Base-by-base conservation (phyloP, 2,797 vertebrate genomes). In the Myripristis murdjan region DNA sequence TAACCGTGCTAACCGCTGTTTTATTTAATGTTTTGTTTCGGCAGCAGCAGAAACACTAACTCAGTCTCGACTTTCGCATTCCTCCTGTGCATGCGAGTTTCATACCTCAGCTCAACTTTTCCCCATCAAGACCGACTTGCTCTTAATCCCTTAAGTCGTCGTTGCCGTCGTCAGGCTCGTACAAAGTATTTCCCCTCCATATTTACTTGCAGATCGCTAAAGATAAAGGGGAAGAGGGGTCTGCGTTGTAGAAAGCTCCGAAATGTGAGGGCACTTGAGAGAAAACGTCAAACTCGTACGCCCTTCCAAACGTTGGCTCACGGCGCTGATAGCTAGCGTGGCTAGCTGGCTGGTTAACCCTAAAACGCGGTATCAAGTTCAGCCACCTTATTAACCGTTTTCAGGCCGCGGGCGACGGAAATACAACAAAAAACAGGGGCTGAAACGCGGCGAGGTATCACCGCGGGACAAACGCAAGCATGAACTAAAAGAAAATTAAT, bases 21-120 rank as follows among this genome's bases (percentile, higher is more conserved):
- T 71, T 11, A n/a, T 9, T 37, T 37, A 6, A 48, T 11, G 0
- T n/a, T 54, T n/a, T 68, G 20, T 77, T 35, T 62, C 33, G 46
- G 26, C 26, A 22, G 67, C 14, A 52, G 41, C 23, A 53, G 4
- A 46, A 65, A 58, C 56, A 14, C 56, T 9, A 71, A 76, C 48
- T 66, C 43, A 73, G 60, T 59, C 33, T 70, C 31, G 80, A 75
- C 70, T 84, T 75, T 59, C 64, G 39, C 84, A 86, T 90, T 92
- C 75, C 87, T 85, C 66, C 83, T 63, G 73, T 85, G 82, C 75
- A 77, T 74, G 78, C 67, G 87, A 91, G 64, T 91, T 92, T 90
- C 91, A 81, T 93, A 92, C 94, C 92, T 93, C 83, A 63, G 79
- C 89, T 89, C 85, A 95, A 95, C 94, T 94, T 94, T 94, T 89